Conservation (phyloP, 2,888 invertebrate species). For the Ypsolopha sequella region DNA sequence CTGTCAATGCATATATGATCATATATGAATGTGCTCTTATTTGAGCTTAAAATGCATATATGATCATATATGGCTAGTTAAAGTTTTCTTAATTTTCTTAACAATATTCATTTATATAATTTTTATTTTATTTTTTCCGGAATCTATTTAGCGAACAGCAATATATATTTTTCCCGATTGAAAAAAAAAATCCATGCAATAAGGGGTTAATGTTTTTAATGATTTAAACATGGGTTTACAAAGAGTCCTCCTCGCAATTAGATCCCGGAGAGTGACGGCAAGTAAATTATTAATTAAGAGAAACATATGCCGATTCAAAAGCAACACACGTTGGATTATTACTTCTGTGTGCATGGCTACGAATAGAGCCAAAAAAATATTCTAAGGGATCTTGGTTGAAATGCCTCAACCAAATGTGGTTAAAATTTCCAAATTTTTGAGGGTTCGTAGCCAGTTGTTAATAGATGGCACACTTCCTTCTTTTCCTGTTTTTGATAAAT, state of each 20-base stretch:
- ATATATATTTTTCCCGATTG: too few species aligned
- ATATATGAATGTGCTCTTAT: too few species aligned
- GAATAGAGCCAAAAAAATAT: slow-evolving; percentile 4
- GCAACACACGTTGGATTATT: not conserved
- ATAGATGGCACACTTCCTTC: not conserved
- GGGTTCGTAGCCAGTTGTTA: not conserved
- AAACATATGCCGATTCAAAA: slow-evolving; percentile 2
- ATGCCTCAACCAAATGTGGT: slow-evolving; percentile 7
- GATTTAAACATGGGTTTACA: not conserved
- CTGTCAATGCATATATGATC: too few species aligned
- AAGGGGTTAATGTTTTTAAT: not conserved
- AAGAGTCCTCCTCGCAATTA: slow-evolving; percentile 8
- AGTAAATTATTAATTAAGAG: slow-evolving; percentile 7
- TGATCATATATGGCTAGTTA: too few species aligned
- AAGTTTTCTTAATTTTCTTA: too few species aligned
- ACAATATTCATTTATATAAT: too few species aligned
- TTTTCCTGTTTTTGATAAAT: not conserved
- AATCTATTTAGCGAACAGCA: too few species aligned
- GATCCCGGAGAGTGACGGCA: slow-evolving; percentile 5
- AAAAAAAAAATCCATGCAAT: too few species aligned
- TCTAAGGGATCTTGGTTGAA: slow-evolving; percentile 10
- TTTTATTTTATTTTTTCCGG: too few species aligned
- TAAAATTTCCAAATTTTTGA: not conserved
- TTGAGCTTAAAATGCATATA: too few species aligned
- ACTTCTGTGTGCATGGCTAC: slow-evolving; percentile 1